These are phyloP conservation scores for Teinopalpus imperialis DNA, from an alignment of 2,888 invertebrate species.

Conservation along the genomic window DNA sequence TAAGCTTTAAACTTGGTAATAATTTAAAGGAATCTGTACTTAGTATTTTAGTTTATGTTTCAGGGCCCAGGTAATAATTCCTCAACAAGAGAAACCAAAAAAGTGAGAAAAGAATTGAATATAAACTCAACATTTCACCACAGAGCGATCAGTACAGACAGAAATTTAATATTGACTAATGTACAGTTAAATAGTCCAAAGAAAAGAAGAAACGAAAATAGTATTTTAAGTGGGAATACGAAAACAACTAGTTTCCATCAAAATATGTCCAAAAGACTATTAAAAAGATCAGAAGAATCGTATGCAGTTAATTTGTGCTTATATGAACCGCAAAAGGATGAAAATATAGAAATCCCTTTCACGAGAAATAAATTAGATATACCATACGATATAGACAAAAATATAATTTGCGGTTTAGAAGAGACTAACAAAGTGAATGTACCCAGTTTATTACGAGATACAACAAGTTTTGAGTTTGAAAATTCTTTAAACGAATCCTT, in stretches of 20 bases:
- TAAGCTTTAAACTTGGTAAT: not conserved
- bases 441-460: not conserved
- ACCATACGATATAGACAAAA: not conserved
- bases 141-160: conserved; percentile 17
- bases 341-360: conserved; percentile 22
- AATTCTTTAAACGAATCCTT: not conserved
- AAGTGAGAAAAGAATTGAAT: conserved; percentile 2
- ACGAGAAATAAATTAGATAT: conserved; percentile 8
- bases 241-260: conserved; percentile 15
- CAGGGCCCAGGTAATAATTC: conserved; percentile 3
- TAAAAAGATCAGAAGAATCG: conserved; percentile 38
- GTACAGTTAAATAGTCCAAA: not conserved
- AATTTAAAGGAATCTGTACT: not conserved
- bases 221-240: not conserved
- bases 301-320: conserved; percentile 66
- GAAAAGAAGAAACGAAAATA: not conserved
- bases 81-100: not conserved
- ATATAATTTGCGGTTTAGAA: not conserved
- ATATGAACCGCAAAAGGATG: conserved; percentile 43
- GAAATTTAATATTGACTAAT: conserved; percentile 3
- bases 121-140: conserved; percentile 14
- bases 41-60: not conserved
- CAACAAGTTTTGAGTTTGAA: not conserved
- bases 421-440: not conserved
- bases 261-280: conserved; percentile 25